Percentiles rank a stretch among this genome's conserved stretches.
phyloP scores from a whole-genome alignment of 1,140 invertebrate genomes.

The Reticulitermes speratus region DNA sequence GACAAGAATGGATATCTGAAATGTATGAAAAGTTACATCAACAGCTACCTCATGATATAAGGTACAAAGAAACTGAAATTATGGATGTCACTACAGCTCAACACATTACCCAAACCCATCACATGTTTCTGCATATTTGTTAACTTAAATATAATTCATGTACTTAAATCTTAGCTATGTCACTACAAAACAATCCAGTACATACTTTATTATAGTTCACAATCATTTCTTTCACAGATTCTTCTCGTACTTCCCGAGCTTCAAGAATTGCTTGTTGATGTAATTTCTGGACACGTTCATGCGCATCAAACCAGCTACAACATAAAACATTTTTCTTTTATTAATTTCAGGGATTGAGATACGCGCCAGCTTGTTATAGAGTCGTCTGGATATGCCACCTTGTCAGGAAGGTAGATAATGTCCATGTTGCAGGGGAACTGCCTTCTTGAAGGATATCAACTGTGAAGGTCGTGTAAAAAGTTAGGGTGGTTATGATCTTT shows the following conservation, averaged over 20 bases:
- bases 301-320: constrained; percentile 71
- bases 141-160: too few relatives aligned
- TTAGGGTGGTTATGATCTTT: not conserved
- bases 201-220: constrained; percentile 62
- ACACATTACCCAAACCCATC: too few relatives aligned
- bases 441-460: not conserved
- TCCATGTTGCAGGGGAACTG: not conserved
- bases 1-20: constrained; percentile 64
- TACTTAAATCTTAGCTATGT: too few relatives aligned
- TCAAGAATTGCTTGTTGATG: constrained; percentile 77
- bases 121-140: too few relatives aligned
- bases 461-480: not conserved
- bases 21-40: constrained; percentile 37
- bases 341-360: not conserved
- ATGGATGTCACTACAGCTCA: not conserved
- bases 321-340: constrained; percentile 28
- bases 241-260: constrained; percentile 61
- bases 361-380: not conserved
- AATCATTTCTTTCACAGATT: constrained; percentile 69
- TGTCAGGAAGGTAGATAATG: not conserved
- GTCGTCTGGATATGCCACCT: too few relatives aligned
- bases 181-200: not conserved
- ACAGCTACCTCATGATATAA: not conserved
- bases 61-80: not conserved
- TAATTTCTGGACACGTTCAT: constrained; percentile 72